Evolutionary conservation across 53 echinoderm and acorn worm genomes (phyloP).

Genomic region (Stichopus horrens): DNA sequence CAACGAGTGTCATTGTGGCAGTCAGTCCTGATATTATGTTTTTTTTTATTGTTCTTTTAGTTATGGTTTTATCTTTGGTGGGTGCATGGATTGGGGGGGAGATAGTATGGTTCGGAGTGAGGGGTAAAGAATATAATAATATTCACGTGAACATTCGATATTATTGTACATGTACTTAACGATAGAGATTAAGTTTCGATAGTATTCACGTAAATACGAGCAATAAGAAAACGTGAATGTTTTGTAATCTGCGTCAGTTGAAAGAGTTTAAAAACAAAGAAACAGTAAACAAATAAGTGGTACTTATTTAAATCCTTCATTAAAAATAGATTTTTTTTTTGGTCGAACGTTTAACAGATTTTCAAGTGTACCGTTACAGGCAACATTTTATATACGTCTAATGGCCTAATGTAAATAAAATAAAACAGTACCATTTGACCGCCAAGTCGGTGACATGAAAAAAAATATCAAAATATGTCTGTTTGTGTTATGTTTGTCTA

Average conservation of each 20-base stretch:
- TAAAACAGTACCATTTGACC: neutral
- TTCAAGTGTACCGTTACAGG: neutral
- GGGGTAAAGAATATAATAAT: too few species aligned
- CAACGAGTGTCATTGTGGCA: too few species aligned
- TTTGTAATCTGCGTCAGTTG: neutral
- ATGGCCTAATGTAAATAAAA: neutral
- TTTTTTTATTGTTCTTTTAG: too few species aligned
- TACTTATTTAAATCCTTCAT: neutral
- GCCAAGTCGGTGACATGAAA: neutral
- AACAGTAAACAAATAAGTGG: slow-evolving; percentile 5
- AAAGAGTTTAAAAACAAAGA: neutral
- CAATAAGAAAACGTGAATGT: slow-evolving; percentile 1
- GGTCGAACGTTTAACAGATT: neutral
- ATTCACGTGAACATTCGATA: too few species aligned
- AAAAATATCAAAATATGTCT: neutral
- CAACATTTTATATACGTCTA: neutral
- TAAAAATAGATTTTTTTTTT: neutral
- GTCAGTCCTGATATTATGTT: too few species aligned
- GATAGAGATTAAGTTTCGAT: neutral
- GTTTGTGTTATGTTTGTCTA: slow-evolving; percentile 21
- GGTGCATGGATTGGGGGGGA: neutral
- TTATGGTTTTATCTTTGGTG: too few species aligned
- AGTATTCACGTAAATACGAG: neutral
- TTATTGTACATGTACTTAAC: too few species aligned
- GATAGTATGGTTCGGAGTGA: neutral